phyloP scores from a whole-genome alignment of 2,797 vertebrate species.

The Neostethus bicornis region DNA sequence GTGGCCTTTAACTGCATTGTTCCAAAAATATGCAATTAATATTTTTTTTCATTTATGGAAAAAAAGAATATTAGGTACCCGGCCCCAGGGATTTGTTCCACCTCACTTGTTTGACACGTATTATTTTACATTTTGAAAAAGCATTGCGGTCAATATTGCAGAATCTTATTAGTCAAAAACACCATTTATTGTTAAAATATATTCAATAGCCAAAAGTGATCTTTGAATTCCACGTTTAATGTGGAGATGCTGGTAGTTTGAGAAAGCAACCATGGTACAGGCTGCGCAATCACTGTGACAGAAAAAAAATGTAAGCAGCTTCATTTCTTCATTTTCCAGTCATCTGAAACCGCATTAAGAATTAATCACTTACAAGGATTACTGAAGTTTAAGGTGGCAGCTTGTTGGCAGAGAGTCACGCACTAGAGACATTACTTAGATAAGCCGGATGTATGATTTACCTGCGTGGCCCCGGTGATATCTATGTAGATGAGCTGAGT shows the following conservation, averaged over 20 bases:
- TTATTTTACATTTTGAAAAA: conserved; percentile 24
- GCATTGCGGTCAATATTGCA: conserved; percentile 55
- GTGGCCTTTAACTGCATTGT: conserved; percentile 54
- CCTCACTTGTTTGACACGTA: conserved; percentile 25
- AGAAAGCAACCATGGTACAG: conserved; percentile 5
- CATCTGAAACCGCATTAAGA: conserved; percentile 42
- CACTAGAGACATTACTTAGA: conserved; percentile 57
- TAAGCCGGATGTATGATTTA: conserved; percentile 67
- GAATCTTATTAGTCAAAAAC: conserved; percentile 43
- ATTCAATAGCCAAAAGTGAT: conserved; percentile 17
- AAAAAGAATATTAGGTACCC: conserved; percentile 23
- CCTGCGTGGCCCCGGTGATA: conserved; percentile 65
- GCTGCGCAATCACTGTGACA: conserved; percentile 30
- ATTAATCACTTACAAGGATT: conserved; percentile 60
- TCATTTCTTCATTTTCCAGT: conserved; percentile 35
- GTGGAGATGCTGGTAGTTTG: conserved; percentile 17
- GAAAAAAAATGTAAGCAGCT: conserved; percentile 19
- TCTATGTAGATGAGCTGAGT: conserved; percentile 78
- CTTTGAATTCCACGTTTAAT: conserved; percentile 15
- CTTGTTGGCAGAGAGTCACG: conserved; percentile 56
- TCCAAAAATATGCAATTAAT: conserved; percentile 39
- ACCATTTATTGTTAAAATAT: conserved; percentile 9
- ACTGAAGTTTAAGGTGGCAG: conserved; percentile 59
- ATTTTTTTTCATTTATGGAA: conserved; percentile 31
- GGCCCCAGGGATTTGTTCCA: conserved; percentile 43